These are phyloP conservation scores for Mya arenaria DNA, from an alignment of 1,140 invertebrate species.

Conservation along the genomic window DNA sequence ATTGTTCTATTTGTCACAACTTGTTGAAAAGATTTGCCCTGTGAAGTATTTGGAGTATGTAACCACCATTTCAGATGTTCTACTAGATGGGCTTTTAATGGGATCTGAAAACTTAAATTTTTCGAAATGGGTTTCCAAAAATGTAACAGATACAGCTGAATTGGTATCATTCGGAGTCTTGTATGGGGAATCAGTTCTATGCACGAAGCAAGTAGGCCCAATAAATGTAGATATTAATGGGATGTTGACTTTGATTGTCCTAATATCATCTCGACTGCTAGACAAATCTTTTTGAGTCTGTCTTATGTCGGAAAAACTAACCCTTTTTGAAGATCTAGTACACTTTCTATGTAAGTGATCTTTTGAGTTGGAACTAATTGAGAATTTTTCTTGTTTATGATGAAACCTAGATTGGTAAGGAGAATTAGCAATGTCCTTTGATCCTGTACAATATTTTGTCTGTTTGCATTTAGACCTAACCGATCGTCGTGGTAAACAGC, in stretches of 20 bases:
- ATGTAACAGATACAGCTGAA: constrained; percentile 31
- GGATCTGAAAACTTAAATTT: neutral
- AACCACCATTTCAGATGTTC: constrained; percentile 34
- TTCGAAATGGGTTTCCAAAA: constrained; percentile 39
- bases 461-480: constrained; percentile 10
- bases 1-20: neutral
- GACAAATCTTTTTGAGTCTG: neutral
- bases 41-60: constrained; percentile 20
- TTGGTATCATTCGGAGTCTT: constrained; percentile 20
- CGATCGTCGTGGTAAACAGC: constrained; percentile 32
- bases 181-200: constrained; percentile 31
- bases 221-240: neutral
- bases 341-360: constrained; percentile 1
- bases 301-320: neutral
- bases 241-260: neutral
- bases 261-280: constrained; percentile 11
- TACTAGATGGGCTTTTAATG: neutral
- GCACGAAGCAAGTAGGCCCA: constrained; percentile 27
- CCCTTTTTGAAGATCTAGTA: constrained; percentile 6
- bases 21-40: constrained; percentile 27
- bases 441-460: neutral
- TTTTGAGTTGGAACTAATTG: constrained; percentile 16
- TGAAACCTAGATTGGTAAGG: neutral
- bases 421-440: constrained; percentile 8
- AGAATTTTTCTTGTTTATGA: constrained; percentile 18